Evolutionary conservation across 2,113 vertebrate genomes (phyloP).

Genomic region (western clawed frog (Xenopus tropicalis)): UCB_Xtro_10.0 CM004450.2:87267501-87268000

Average conservation of each 20-base stretch:
- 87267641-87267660: constrained; percentile 78
- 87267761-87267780: constrained; percentile 84
- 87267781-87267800: constrained; percentile 74
- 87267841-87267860: constrained; percentile 93
- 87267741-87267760: constrained; percentile 85
- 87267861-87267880: constrained; percentile 92
- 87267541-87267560: constrained; percentile 79
- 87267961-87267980: constrained; percentile 64
- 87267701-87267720: constrained; percentile 76
- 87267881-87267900: constrained; percentile 87
- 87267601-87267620: constrained; percentile 72
- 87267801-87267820: constrained; percentile 77
- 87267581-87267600: constrained; percentile 79
- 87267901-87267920: constrained; percentile 65
- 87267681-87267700: constrained; percentile 76
- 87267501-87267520: constrained; percentile 67
- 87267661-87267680: constrained; percentile 68
- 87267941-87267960: constrained; percentile 66
- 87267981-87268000: constrained; percentile 75
- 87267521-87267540: constrained; percentile 75
- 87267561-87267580: constrained; percentile 77
- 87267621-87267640: constrained; percentile 81
- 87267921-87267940: constrained; percentile 58
- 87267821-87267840: constrained; percentile 84
- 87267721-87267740: constrained; percentile 64